phyloP scores from a whole-genome alignment of 1,140 invertebrate species.

The Armadillidium nasatum region DNA sequence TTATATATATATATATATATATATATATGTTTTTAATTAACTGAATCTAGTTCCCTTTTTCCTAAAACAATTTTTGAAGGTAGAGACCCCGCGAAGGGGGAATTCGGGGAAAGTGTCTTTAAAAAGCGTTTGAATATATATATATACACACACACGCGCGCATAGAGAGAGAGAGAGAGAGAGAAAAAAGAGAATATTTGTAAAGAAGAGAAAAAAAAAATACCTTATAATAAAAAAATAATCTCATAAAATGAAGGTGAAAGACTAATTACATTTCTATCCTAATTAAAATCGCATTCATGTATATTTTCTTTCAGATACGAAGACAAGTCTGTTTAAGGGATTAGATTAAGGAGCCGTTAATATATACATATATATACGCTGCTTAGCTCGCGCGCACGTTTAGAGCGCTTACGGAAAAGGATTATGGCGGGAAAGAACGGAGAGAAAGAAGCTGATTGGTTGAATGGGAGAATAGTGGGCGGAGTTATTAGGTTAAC shows the following conservation, averaged over 20 bases:
- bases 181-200: background rate
- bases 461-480: background rate
- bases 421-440: background rate
- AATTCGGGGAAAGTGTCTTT: too few species aligned
- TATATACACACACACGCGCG: too few species aligned
- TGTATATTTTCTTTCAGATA: background rate
- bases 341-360: background rate
- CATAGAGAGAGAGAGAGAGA: too few species aligned
- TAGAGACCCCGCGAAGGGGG: too few species aligned
- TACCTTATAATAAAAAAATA: background rate
- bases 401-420: background rate
- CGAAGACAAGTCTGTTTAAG: background rate
- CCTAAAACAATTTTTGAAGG: too few species aligned
- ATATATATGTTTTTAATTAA: too few species aligned
- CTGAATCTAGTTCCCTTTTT: too few species aligned
- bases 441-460: background rate
- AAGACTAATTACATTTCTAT: constrained; percentile 4
- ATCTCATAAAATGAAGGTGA: constrained; percentile 2
- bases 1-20: too few species aligned
- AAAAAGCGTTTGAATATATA: too few species aligned
- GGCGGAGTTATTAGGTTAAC: background rate
- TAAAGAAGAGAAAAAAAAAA: background rate
- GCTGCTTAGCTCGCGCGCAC: background rate
- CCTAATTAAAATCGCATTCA: constrained; percentile 11
- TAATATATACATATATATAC: too few species aligned